These are phyloP conservation scores for Acholoe squamosa DNA, from an alignment of 2,888 invertebrate species.

Conservation along the genomic window DNA sequence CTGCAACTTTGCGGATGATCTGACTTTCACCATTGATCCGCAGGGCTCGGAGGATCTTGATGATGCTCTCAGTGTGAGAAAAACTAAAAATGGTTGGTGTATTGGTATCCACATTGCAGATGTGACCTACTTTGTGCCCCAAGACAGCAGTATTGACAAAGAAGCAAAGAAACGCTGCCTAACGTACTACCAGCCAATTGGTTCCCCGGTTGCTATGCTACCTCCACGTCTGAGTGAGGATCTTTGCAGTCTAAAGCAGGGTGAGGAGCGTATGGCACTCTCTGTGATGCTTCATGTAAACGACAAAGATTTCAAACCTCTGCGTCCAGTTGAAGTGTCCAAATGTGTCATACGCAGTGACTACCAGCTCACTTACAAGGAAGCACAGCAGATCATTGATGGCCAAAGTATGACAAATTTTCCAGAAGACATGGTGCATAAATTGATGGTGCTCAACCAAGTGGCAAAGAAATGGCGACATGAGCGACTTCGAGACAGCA, in stretches of 20 bases:
- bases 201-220: conserved; percentile 64
- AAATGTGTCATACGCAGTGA: conserved; percentile 87
- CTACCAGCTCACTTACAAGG: conserved; percentile 13
- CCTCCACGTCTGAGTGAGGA: conserved; percentile 64
- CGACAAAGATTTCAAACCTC: background rate
- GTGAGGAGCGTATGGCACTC: conserved; percentile 65
- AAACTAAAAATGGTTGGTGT: background rate
- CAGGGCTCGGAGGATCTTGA: conserved; percentile 70
- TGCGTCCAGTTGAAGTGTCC: conserved; percentile 86
- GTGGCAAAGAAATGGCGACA: conserved; percentile 25
- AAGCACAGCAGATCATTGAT: background rate
- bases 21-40: conserved; percentile 75
- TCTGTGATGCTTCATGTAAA: conserved; percentile 64
- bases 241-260: conserved; percentile 66
- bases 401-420: background rate
- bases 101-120: conserved; percentile 71
- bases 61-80: conserved; percentile 71
- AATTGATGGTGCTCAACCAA: background rate
- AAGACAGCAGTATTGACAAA: conserved; percentile 63
- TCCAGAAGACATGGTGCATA: background rate
- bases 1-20: conserved; percentile 71
- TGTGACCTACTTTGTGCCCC: conserved; percentile 66
- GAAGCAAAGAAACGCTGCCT: conserved; percentile 63
- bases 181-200: conserved; percentile 64
- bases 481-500: conserved; percentile 1